A percentile compares a stretch with the other conserved stretches of the same genome.
These are phyloP conservation scores for Spinus olivaceus DNA, from an alignment of 2,797 vertebrate genomes.

Conservation along the genomic window DNA sequence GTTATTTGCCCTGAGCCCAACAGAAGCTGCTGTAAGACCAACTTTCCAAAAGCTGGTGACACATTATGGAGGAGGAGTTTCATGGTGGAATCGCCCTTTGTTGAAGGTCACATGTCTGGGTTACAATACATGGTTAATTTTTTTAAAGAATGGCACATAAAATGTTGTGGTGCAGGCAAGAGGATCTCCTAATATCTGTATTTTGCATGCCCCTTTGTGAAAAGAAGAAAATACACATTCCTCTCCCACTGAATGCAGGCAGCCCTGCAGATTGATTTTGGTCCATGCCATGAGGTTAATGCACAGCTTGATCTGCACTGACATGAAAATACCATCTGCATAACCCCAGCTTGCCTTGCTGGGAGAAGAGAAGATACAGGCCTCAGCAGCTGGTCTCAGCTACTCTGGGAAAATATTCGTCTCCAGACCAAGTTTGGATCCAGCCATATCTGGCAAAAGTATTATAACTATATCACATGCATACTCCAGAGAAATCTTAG, in stretches of 20 bases:
- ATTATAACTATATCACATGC: constrained; percentile 21
- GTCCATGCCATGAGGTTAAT: constrained; percentile 65
- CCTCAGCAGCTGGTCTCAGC: constrained; percentile 60
- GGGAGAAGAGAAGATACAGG: constrained; percentile 46
- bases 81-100: background rate
- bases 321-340: constrained; percentile 68
- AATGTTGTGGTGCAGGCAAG: background rate
- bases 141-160: background rate
- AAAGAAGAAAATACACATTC: background rate
- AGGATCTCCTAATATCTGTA: background rate
- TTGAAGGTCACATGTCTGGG: background rate
- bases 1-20: background rate
- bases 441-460: constrained; percentile 55
- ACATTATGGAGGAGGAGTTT: background rate
- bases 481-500: constrained; percentile 49
- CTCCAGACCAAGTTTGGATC: constrained; percentile 54
- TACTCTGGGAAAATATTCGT: constrained; percentile 51
- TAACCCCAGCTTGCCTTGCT: constrained; percentile 39
- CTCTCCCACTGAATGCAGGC: background rate
- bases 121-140: background rate
- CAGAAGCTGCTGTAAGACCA: background rate
- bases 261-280: constrained; percentile 49
- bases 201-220: background rate
- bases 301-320: constrained; percentile 44
- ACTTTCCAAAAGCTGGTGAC: background rate